Evolutionary conservation across 2,797 vertebrate genomes (phyloP), one percentile per base, ranked within the genome.

Genomic region (Parauchenoglanis ngamensis): DNA sequence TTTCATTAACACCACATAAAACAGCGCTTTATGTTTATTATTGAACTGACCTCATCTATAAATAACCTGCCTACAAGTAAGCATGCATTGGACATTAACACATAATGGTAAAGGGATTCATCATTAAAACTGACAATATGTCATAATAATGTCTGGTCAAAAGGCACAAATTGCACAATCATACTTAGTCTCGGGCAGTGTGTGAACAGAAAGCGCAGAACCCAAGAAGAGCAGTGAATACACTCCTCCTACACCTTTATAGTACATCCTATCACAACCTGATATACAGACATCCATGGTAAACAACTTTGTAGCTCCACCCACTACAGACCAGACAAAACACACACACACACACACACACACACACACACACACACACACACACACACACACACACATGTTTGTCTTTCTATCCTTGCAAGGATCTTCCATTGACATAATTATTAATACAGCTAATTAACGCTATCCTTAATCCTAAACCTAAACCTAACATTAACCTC

Each of bases 1-100:
- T 98, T 98, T 99, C 97, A 99, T 98, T 98, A 98, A 97, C 96
- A 91, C 96, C 96, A 96, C 97, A 98, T 99, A 98, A 88, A 99
- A 97, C 96, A 94, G 96, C 95, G 96, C 96, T 97, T 98, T 97
- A 97, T 97, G 97, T 98, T 98, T 99, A 99, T 98, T 97, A 97
- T 97, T 93, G 96, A 93, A 96, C 96, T 97, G 97, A 98, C 97
- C 98, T 49, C 95, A 96, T 98, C 97, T 98, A 98, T 99, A 99
- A 99, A 98, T 98, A 98, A 98, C 96, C 95, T 95, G 96, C 97
- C 96, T 97, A 96, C 76, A 81, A 90, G 96, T 96, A 96, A 96
- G 96, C 95, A 95, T 94, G 96, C 95, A 95, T 95, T 93, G 95
- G 96, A 96, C 95, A 95, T 95, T 94, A 96, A 96, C 95, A 95